Base-by-base conservation (phyloP, 2,797 vertebrate genomes). In the Catamblyrhynchus diadema region DNA sequence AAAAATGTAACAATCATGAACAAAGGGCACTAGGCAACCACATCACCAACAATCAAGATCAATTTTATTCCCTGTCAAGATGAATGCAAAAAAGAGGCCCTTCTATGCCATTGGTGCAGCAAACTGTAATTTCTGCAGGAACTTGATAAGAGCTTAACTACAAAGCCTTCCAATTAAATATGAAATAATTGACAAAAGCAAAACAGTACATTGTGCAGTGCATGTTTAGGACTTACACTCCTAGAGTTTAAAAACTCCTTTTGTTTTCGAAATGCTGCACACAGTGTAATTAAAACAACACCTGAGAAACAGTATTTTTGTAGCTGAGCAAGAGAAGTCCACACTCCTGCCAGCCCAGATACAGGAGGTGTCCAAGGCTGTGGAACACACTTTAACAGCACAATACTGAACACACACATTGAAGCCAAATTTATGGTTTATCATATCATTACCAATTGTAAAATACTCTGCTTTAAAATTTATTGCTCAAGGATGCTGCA, bases 91-190 rank as follows among this genome's bases (percentile, higher is more conserved):
- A 81, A 93, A 65, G 53, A 70, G 1, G 0, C 8, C 42, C 32
- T 57, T 83, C 61, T 71, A 28, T 14, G 41, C 15, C 65, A 69
- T 8, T 62, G 59, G 65, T 83, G 71, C 81, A 88, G 72, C 48
- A 86, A 80, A 81, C 33, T 45, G 44, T 70, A 95, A 96, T 94
- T 64, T 90, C 94, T 95, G 86, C 87, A 92, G 61, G 25, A 93
- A 89, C 42, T 42, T 39, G 93, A 70, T 94, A 95, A 95, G 41
- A 92, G 72, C 61, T 85, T 74, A 95, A 92, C 79, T 83, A 71
- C 28, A n/a, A 86, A 90, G 54, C 35, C 51, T 93, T 87, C 50
- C 50, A 86, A 83, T 79, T 91, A 93, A 95, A 86, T 21, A 86
- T 23, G 6, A 92, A 87, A 91, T 53, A 2, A 91, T 25, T 74